Conservation (phyloP, 2,113 vertebrate species). For the Enhydra lutris region DNA sequence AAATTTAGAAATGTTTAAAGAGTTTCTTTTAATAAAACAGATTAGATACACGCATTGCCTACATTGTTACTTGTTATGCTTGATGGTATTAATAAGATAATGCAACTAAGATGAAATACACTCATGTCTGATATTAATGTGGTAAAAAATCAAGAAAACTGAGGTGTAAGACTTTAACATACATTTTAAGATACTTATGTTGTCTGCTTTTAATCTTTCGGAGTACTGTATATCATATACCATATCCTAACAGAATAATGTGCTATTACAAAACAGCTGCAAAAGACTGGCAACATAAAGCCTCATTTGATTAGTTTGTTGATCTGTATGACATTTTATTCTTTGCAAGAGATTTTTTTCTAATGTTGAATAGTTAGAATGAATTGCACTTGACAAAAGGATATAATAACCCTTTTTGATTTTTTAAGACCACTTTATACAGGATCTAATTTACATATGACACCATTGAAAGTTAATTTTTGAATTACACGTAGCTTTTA, state of each 20-base stretch:
- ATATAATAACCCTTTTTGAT: not conserved
- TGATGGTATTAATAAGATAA: not conserved
- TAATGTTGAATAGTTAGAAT: not conserved
- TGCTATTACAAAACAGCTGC: not conserved
- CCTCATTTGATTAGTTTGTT: not conserved
- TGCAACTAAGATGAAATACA: not conserved
- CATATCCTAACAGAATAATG: not conserved
- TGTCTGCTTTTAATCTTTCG: not conserved
- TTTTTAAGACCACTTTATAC: conserved; percentile 25
- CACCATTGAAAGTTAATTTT: not conserved
- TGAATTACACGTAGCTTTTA: not conserved
- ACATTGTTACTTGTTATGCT: not conserved
- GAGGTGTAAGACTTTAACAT: not conserved
- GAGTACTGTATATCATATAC: not conserved
- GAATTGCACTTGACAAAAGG: not conserved
- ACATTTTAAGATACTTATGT: not conserved
- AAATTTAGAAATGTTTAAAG: not conserved
- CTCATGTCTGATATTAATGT: not conserved
- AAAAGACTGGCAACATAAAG: not conserved
- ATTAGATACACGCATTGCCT: not conserved
- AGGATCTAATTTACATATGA: conserved; percentile 23
- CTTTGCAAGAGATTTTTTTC: not conserved
- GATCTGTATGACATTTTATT: not conserved
- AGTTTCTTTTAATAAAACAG: not conserved
- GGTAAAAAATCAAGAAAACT: not conserved